Evolutionary conservation across 2,797 vertebrate genomes (phyloP).

Genomic region (Hemitrygon akajei): DNA sequence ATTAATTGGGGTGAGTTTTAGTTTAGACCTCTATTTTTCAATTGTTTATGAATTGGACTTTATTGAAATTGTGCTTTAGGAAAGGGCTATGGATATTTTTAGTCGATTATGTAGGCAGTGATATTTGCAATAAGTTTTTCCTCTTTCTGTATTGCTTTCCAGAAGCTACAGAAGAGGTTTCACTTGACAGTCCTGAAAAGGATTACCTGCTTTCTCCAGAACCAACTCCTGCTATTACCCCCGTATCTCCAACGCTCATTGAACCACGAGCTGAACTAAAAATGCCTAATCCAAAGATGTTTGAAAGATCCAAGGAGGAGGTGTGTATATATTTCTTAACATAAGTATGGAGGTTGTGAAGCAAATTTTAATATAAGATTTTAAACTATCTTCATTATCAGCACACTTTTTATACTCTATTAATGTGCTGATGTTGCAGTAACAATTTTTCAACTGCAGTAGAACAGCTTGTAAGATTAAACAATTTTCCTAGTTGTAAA

Average conservation of each 20-base stretch:
- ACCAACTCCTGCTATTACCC: conserved; percentile 82
- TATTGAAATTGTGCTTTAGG: too few species aligned
- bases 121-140: neutral
- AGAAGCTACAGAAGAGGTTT: conserved; percentile 96
- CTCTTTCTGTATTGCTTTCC: conserved; percentile 34
- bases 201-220: conserved; percentile 83
- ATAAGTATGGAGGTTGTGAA: neutral
- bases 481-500: neutral
- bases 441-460: neutral
- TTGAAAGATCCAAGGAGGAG: conserved; percentile 83
- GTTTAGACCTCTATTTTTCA: too few species aligned
- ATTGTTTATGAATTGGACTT: too few species aligned
- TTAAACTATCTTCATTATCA: neutral
- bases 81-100: neutral
- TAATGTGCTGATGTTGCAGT: neutral
- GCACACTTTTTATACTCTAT: neutral
- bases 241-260: conserved; percentile 79
- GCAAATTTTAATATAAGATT: neutral
- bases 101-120: neutral
- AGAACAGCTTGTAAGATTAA: neutral
- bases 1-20: too few species aligned
- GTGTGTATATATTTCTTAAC: conserved; percentile 50
- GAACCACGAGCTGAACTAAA: conserved; percentile 70
- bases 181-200: conserved; percentile 86
- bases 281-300: conserved; percentile 69